A percentile compares a stretch with the other conserved stretches of the same genome.
phyloP scores from a whole-genome alignment of 2,113 vertebrate species.

The Hystrix cristata region DNA sequence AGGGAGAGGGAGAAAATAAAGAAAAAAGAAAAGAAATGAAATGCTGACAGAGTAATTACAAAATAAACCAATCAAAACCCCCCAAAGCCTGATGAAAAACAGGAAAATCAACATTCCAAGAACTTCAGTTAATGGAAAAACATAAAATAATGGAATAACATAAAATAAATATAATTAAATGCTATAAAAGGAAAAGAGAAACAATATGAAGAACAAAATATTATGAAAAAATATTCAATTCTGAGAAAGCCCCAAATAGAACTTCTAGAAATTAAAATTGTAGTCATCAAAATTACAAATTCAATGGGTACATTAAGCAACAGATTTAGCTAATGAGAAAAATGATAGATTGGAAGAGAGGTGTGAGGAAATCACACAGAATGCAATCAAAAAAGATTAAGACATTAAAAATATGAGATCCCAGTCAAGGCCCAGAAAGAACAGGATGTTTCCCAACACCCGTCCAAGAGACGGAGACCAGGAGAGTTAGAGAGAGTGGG shows the following conservation, averaged over 20 bases:
- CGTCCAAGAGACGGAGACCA: no score
- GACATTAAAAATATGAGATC: neutral
- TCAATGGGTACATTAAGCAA: neutral
- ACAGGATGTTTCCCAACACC: neutral
- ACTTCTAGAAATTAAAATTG: neutral
- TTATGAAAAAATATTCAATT: neutral
- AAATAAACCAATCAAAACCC: neutral
- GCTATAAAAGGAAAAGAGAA: constrained; percentile 3
- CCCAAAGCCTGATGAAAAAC: neutral
- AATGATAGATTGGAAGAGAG: neutral
- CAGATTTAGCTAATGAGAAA: constrained; percentile 15
- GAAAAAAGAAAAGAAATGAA: neutral
- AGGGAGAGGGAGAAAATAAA: neutral
- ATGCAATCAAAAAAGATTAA: neutral
- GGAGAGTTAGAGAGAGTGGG: neutral
- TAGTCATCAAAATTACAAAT: constrained; percentile 18
- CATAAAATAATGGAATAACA: neutral
- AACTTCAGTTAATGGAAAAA: neutral
- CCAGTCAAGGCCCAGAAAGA: neutral
- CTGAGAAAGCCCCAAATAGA: neutral
- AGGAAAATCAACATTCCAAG: neutral
- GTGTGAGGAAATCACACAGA: neutral
- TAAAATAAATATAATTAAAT: neutral
- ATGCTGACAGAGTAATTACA: neutral
- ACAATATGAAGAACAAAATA: neutral